Conservation (phyloP, 2,113 vertebrate species). For the Dipodomys stephensi region DNA sequence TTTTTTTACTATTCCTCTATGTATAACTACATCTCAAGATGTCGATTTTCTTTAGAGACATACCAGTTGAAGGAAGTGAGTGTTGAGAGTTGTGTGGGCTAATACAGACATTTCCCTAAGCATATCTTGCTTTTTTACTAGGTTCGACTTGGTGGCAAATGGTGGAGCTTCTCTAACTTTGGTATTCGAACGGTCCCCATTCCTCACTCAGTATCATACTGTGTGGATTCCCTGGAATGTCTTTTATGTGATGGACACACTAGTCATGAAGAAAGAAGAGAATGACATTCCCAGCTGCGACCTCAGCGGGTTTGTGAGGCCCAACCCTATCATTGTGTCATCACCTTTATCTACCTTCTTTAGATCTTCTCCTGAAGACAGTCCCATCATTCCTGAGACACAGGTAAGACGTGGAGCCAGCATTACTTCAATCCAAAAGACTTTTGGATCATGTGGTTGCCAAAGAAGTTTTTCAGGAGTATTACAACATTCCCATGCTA, state of each 20-base stretch:
- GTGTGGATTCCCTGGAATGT: slow-evolving; percentile 99
- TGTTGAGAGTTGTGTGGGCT: neutral
- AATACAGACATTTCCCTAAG: slow-evolving; percentile 43
- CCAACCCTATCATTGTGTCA: slow-evolving; percentile 93
- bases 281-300: slow-evolving; percentile 98
- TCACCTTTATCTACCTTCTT: slow-evolving; percentile 97
- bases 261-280: slow-evolving; percentile 98
- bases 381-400: slow-evolving; percentile 97
- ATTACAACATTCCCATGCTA: neutral
- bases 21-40: neutral
- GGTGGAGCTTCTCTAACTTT: slow-evolving; percentile 95
- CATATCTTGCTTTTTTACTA: slow-evolving; percentile 75
- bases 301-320: slow-evolving; percentile 94
- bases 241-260: slow-evolving; percentile 97
- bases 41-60: slow-evolving; percentile 59
- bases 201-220: slow-evolving; percentile 93
- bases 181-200: slow-evolving; percentile 95
- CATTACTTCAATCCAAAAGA: neutral
- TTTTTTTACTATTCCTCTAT: neutral
- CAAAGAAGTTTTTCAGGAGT: neutral
- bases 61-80: neutral
- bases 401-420: slow-evolving; percentile 89
- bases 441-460: neutral
- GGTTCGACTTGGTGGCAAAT: slow-evolving; percentile 98
- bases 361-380: slow-evolving; percentile 95